These are phyloP conservation scores for Dinocampus coccinellae DNA, from an alignment of 2,888 invertebrate species.

Conservation along the genomic window DNA sequence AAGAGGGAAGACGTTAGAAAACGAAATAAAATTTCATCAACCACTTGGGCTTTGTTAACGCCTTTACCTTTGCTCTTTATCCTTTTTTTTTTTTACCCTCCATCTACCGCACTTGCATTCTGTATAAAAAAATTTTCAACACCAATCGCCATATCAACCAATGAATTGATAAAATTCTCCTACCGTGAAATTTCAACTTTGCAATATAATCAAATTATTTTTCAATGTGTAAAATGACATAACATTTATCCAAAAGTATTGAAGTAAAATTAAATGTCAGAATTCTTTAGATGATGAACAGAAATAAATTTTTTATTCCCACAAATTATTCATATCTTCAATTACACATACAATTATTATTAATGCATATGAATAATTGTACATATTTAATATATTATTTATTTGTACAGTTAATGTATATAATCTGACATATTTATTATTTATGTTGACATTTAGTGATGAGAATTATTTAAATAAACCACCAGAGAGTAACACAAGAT, in stretches of 20 bases:
- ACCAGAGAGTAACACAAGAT: slow-evolving; percentile 51
- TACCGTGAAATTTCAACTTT: background rate
- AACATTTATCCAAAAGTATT: background rate
- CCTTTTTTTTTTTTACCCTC: too few species aligned
- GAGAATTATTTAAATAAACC: background rate
- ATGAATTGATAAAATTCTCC: background rate
- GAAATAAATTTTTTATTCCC: background rate
- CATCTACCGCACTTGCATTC: background rate
- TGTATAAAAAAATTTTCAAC: slow-evolving; percentile 4
- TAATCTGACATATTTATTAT: too few species aligned
- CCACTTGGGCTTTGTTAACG: slow-evolving; percentile 44
- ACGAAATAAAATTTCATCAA: slow-evolving; percentile 42
- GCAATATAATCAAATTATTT: background rate
- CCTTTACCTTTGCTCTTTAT: slow-evolving; percentile 6
- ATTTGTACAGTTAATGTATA: background rate
- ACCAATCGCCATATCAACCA: slow-evolving; percentile 21
- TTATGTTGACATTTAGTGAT: slow-evolving; percentile 8
- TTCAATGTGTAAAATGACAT: background rate
- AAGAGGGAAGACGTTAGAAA: slow-evolving; percentile 6
- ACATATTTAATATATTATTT: background rate
- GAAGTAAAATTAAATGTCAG: background rate
- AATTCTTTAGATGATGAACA: background rate
- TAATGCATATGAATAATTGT: background rate
- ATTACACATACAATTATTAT: background rate
- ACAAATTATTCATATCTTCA: background rate